Evolutionary conservation across 2,113 vertebrate genomes (phyloP).

Genomic region (Rattus rattus): DNA sequence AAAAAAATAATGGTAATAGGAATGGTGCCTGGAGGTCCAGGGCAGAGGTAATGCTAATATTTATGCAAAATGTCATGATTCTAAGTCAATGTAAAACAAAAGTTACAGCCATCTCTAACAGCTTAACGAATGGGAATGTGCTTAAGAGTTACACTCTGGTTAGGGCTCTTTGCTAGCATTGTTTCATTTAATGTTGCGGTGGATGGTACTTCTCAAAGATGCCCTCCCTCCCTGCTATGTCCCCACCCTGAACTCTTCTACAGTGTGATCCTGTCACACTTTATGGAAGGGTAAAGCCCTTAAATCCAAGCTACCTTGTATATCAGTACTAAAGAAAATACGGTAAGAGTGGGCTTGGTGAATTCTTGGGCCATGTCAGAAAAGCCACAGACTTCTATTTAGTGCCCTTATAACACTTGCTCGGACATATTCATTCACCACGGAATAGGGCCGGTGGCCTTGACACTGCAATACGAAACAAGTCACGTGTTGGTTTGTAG

Average conservation of each 20-base stretch:
- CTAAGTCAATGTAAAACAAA: not conserved
- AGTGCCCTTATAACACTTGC: not conserved
- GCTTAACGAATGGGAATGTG: not conserved
- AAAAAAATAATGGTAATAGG: not conserved
- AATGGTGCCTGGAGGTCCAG: not conserved
- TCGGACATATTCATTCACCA: not conserved
- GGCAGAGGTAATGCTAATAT: not conserved
- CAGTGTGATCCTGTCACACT: not conserved
- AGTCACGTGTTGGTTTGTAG: fast-evolving
- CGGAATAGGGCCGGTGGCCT: fast-evolving
- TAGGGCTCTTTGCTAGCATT: not conserved
- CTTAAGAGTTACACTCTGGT: not conserved
- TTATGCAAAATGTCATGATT: not conserved
- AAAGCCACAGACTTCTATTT: not conserved
- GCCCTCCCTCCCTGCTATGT: not conserved
- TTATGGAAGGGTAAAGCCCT: not conserved
- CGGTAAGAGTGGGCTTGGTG: no score
- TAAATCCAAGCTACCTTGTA: not conserved
- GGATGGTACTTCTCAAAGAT: not conserved
- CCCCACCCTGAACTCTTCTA: not conserved
- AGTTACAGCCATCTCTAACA: not conserved
- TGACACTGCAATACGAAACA: fast-evolving
- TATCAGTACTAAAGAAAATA: not conserved
- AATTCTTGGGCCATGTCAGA: not conserved
- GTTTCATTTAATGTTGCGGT: not conserved